These are phyloP conservation scores for Tetraneura akinire DNA, from an alignment of 1,140 invertebrate species.

Conservation along the genomic window DNA sequence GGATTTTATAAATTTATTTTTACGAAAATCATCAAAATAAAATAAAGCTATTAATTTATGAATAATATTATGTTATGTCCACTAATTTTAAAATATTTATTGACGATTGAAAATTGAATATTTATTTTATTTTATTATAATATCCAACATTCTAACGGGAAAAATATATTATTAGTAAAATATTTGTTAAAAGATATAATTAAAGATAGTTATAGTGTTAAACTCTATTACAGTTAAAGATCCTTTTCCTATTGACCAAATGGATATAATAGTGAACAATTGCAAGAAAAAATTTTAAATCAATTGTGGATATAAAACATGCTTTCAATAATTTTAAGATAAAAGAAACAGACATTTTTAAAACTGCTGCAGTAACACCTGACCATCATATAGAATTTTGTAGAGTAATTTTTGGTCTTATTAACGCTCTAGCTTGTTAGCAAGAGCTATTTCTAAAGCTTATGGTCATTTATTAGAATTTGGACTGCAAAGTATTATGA, in stretches of 20 bases:
- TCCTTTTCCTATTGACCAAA: not conserved
- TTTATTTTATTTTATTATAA: too few relatives aligned
- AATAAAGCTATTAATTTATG: too few relatives aligned
- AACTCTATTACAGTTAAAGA: not conserved
- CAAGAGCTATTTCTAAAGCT: not conserved
- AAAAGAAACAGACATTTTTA: not conserved
- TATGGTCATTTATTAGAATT: not conserved
- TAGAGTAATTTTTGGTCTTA: not conserved
- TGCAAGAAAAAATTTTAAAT: not conserved
- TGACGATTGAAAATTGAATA: too few relatives aligned
- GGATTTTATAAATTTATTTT: too few relatives aligned
- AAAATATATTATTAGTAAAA: too few relatives aligned
- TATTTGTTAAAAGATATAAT: too few relatives aligned
- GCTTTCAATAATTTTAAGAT: not conserved
- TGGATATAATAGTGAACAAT: not conserved
- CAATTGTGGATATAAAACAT: not conserved
- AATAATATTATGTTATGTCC: too few relatives aligned
- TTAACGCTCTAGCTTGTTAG: not conserved
- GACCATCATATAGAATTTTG: not conserved
- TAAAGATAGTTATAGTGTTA: too few relatives aligned
- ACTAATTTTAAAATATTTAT: too few relatives aligned
- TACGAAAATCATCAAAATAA: too few relatives aligned
- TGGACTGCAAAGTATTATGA: not conserved
- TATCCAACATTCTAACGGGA: too few relatives aligned
- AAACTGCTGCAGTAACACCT: not conserved